Percentiles rank a stretch among this genome's conserved stretches.
Evolutionary conservation across 2,113 vertebrate genomes (phyloP).

Genomic region (Hypanus sabinus): DNA sequence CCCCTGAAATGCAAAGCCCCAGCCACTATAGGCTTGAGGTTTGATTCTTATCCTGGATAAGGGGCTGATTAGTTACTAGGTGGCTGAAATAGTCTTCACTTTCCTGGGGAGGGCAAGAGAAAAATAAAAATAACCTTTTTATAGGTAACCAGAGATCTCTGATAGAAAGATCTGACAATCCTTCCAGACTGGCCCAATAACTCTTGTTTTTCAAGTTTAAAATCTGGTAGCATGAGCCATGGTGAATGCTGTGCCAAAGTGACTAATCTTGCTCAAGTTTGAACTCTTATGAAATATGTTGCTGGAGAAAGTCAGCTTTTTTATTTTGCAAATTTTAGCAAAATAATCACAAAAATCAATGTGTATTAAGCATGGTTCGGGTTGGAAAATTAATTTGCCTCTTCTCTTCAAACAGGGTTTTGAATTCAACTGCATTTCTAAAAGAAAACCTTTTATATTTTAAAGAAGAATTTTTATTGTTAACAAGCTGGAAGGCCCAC

Average conservation of each 20-base stretch:
- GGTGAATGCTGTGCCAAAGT: not conserved
- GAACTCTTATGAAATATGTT: not conserved
- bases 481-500: conserved; percentile 36
- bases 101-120: not conserved
- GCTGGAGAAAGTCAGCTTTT: not conserved
- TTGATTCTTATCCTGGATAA: not conserved
- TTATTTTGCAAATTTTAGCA: not conserved
- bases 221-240: not conserved
- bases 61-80: not conserved
- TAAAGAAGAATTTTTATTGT: conserved; percentile 13
- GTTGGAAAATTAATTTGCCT: conserved; percentile 2
- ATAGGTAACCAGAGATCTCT: not conserved
- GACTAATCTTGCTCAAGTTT: not conserved
- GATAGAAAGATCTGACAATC: not conserved
- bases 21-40: not conserved
- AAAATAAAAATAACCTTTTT: not conserved
- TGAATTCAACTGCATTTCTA: conserved; percentile 3
- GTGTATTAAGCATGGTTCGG: not conserved
- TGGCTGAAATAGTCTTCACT: not conserved
- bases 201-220: not conserved
- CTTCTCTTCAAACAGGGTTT: conserved; percentile 19
- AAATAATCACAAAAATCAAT: not conserved
- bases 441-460: not conserved
- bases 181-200: not conserved
- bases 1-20: not conserved